A percentile compares a stretch with the other conserved stretches of the same genome.
Evolutionary conservation across 1,140 invertebrate species (phyloP).

Genomic region (Drosophila sechellia): DNA sequence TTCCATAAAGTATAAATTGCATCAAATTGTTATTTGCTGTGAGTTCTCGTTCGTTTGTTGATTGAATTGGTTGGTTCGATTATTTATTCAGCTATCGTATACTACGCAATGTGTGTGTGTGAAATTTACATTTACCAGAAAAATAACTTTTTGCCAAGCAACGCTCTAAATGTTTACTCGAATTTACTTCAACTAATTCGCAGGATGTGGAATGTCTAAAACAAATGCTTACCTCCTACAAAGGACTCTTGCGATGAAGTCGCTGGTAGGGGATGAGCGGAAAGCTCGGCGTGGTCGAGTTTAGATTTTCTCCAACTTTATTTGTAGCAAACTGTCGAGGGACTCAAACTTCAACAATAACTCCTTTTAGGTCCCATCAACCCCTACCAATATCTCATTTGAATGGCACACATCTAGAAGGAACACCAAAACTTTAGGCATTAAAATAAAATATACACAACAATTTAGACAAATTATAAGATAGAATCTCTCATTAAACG

Average conservation of each 20-base stretch:
- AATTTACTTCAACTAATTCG: constrained; percentile 49
- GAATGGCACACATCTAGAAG: constrained; percentile 46
- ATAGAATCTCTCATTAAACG: constrained; percentile 33
- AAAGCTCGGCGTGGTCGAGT: constrained; percentile 26
- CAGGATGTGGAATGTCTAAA: constrained; percentile 19
- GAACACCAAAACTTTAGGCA: constrained; percentile 67
- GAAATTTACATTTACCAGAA: constrained; percentile 25
- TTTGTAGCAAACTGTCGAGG: constrained; percentile 71
- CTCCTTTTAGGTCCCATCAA: constrained; percentile 67
- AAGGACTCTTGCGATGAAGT: background rate
- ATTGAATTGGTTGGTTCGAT: constrained; percentile 43
- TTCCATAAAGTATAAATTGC: constrained; percentile 49
- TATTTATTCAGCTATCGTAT: constrained; percentile 49
- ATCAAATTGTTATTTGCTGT: constrained; percentile 71
- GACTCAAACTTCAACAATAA: constrained; percentile 81
- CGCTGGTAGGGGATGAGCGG: background rate
- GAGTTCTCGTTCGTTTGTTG: constrained; percentile 63
- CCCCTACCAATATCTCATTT: constrained; percentile 48
- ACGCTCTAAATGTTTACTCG: constrained; percentile 61
- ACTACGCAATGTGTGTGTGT: constrained; percentile 19
- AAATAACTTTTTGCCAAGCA: constrained; percentile 34
- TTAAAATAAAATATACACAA: constrained; percentile 75
- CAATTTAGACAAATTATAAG: constrained; percentile 47
- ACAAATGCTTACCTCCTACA: background rate
- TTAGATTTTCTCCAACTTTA: constrained; percentile 24